Evolutionary conservation across 2,888 invertebrate species (phyloP).

Genomic region (Aporophyla nigra): DNA sequence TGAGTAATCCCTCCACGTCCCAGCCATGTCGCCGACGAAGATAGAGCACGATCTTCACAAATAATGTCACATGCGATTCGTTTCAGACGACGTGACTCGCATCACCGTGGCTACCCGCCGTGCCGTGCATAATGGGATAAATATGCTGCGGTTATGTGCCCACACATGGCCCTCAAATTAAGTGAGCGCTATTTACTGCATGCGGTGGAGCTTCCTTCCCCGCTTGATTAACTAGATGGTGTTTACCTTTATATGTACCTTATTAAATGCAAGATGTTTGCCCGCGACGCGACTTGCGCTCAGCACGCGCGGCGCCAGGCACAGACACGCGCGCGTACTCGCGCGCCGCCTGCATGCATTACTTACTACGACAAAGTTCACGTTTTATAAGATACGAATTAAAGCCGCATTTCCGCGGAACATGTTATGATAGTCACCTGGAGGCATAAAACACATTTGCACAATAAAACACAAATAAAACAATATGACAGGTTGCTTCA

Average conservation of each 20-base stretch:
- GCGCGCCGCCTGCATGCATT: conserved; percentile 69
- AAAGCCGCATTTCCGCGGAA: conserved; percentile 25
- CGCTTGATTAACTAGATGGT: conserved; percentile 87
- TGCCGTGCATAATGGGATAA: conserved; percentile 91
- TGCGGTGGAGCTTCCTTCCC: conserved; percentile 84
- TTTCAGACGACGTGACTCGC: conserved; percentile 90
- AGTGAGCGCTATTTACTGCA: conserved; percentile 88
- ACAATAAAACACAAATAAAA: conserved; percentile 45
- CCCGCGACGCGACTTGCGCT: conserved; percentile 52
- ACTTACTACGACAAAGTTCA: conserved; percentile 49
- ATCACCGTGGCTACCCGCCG: conserved; percentile 86
- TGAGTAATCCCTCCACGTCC: conserved; percentile 91
- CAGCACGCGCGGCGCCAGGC: conserved; percentile 26
- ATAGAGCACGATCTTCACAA: conserved; percentile 91
- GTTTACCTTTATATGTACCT: conserved; percentile 80
- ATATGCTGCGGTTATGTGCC: conserved; percentile 90
- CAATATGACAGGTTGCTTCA: conserved; percentile 38
- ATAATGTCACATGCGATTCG: conserved; percentile 91
- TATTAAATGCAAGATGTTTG: conserved; percentile 77
- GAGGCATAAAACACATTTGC: conserved; percentile 19
- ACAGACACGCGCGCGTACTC: not conserved
- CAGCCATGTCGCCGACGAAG: conserved; percentile 90
- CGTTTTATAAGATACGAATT: conserved; percentile 45
- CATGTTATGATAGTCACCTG: conserved; percentile 33
- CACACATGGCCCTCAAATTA: conserved; percentile 90